A percentile compares a stretch with the other conserved stretches of the same genome.
Evolutionary conservation across 2,797 vertebrate species (phyloP).

Genomic region (Cossypha heuglini): DNA sequence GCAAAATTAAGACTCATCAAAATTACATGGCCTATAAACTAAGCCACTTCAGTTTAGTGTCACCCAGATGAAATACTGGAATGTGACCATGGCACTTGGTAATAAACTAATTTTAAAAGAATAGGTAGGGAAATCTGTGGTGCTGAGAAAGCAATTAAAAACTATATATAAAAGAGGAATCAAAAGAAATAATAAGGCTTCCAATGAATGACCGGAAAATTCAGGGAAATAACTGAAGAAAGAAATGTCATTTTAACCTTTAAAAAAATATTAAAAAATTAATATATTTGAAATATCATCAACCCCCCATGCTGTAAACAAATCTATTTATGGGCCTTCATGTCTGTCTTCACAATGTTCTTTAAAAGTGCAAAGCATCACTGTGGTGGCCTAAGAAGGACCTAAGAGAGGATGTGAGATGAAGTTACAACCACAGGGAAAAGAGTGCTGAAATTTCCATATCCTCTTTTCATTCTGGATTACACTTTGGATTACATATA

Average conservation of each 20-base stretch:
- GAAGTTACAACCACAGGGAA: background rate
- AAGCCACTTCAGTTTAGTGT: conserved; percentile 70
- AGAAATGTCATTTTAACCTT: conserved; percentile 38
- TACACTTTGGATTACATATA: background rate
- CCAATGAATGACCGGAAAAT: background rate
- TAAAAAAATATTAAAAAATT: conserved; percentile 19
- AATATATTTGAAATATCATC: background rate
- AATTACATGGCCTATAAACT: conserved; percentile 79
- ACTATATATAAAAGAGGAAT: background rate
- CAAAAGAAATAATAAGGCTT: background rate
- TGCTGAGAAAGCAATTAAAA: background rate
- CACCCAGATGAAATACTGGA: conserved; percentile 66
- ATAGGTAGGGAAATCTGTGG: background rate
- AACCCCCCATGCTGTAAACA: background rate
- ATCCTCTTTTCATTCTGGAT: background rate
- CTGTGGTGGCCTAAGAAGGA: background rate
- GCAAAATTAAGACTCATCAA: conserved; percentile 80
- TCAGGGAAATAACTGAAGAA: background rate
- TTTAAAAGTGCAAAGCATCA: background rate
- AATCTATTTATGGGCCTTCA: background rate
- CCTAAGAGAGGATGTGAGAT: background rate
- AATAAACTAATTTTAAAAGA: conserved; percentile 57
- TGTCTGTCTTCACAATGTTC: background rate
- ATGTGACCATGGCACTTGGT: conserved; percentile 59
- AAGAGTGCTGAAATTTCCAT: background rate